Base-by-base conservation (phyloP, 2,113 vertebrate species). In the Hippocampus guttulatus region DNA sequence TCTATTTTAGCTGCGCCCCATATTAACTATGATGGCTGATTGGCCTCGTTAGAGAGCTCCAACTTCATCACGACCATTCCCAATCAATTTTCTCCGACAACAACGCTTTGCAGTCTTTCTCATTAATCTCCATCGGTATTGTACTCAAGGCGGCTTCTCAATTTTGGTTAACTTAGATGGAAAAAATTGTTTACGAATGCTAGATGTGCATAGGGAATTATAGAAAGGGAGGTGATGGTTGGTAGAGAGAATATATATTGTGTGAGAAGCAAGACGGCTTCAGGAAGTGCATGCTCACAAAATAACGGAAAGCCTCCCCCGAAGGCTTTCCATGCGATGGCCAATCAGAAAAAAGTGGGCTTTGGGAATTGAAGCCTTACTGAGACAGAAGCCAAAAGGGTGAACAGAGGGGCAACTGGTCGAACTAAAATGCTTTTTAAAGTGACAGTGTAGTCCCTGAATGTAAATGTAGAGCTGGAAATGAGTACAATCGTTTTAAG, bases 1-100 rank as follows among this genome's bases (percentile, higher is more conserved):
- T 89, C 86, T 93, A 88, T 92, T 93, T 93, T 84, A 83, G 91
- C 91, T 84, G 79, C 86, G 90, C 85, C 76, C 84, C 91, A 84
- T 88, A 92, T 90, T 93, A 93, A 91, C 91, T 90, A 92, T 85
- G 78, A 91, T 90, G 91, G 86, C 87, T 90, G 78, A 92, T 90
- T 85, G 81, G 82, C 88, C 83, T 85, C 79, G 87, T 91, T 84
- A 83, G 81, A 87, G 85, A 77, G 84, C 86, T 87, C 83, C 84
- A 85, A 90, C 88, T 92, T 91, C 89, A 91, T 91, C 90, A 90
- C 83, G 76, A 86, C 86, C 88, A 86, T 88, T 84, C 84, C 87
- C 80, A 91, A 92, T 92, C 91, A 91, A 93, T 93, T 91, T 83
- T 87, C 86, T 80, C 79, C 66, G 64, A 90, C 90, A 89, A 88